Conservation (phyloP, 2,797 vertebrate genomes). For the Rhincodon typus region DNA sequence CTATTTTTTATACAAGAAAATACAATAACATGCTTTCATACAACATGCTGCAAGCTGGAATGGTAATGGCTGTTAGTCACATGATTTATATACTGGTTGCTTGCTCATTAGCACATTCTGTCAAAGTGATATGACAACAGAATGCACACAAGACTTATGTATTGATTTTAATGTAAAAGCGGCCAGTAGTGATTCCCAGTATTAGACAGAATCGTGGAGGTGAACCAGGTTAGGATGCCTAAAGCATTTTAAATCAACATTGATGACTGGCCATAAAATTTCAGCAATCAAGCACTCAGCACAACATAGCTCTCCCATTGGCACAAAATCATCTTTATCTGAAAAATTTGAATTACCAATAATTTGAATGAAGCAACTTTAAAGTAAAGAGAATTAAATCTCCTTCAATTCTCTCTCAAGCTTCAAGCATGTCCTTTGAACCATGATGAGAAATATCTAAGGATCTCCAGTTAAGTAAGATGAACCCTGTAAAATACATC, state of each 20-base stretch:
- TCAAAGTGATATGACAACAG: too few species aligned
- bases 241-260: not conserved
- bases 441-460: not conserved
- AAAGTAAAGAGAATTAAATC: not conserved
- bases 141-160: not conserved
- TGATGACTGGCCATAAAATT: not conserved
- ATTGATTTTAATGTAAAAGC: not conserved
- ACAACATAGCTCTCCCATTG: not conserved
- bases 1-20: too few species aligned
- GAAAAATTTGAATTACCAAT: not conserved
- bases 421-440: not conserved
- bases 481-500: not conserved
- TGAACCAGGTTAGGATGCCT: not conserved
- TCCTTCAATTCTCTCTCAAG: not conserved
- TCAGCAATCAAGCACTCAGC: not conserved
- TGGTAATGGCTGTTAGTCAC: too few species aligned
- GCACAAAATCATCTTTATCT: not conserved
- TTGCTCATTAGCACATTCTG: too few species aligned
- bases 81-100: too few species aligned
- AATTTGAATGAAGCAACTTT: not conserved
- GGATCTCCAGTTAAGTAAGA: not conserved
- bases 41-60: too few species aligned
- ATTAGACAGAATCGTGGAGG: not conserved
- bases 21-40: too few species aligned
- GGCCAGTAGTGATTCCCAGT: not conserved